Conservation (phyloP, 2,113 vertebrate genomes). For the Leucopsar rothschildi region DNA sequence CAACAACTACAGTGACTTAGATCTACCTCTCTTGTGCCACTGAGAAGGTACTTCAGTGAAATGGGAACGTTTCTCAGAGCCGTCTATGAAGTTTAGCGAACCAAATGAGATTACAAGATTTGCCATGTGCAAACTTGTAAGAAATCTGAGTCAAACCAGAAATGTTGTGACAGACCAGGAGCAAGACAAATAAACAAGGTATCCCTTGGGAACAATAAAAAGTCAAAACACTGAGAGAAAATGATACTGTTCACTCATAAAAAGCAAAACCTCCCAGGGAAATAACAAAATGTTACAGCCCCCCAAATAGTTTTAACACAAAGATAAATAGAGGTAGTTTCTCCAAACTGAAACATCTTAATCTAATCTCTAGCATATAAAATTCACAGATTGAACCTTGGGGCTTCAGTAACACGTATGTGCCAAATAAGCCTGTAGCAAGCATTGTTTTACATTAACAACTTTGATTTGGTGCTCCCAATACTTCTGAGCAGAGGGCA, state of each 20-base stretch:
- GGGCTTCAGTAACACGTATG: neutral
- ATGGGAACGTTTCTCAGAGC: neutral
- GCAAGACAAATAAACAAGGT: neutral
- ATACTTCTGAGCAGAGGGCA: neutral
- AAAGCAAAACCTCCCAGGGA: neutral
- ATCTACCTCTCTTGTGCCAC: neutral
- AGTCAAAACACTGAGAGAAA: neutral
- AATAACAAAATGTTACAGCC: neutral
- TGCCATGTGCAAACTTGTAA: neutral
- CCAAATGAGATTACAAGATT: conserved; percentile 14
- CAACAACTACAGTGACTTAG: neutral
- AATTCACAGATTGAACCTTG: neutral
- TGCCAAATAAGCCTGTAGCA: neutral
- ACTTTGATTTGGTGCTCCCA: neutral
- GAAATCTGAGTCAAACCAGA: neutral
- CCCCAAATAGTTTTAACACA: neutral
- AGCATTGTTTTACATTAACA: neutral
- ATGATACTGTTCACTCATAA: neutral
- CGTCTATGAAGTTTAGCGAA: neutral
- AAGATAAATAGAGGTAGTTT: neutral
- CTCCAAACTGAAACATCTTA: neutral
- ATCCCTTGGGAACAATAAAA: neutral
- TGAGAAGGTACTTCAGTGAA: neutral
- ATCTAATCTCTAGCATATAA: neutral
- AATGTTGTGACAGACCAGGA: neutral